Conservation (phyloP, 2,888 invertebrate genomes). For the Drosophila mettleri region DNA sequence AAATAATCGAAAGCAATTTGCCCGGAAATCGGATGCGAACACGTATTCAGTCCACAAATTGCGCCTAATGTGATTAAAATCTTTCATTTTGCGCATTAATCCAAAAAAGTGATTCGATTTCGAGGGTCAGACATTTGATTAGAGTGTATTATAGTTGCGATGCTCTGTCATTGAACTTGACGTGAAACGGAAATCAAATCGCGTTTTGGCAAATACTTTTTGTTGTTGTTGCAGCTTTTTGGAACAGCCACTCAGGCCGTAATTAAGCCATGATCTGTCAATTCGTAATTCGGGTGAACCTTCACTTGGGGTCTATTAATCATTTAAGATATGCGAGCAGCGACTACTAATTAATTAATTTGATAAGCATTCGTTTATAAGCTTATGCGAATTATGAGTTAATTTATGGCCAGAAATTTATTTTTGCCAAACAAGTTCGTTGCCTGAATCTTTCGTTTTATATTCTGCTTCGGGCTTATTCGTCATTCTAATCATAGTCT, state of each 20-base stretch:
- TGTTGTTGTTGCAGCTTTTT: conserved; percentile 17
- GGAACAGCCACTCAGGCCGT: not conserved
- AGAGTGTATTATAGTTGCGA: conserved; percentile 32
- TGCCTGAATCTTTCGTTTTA: conserved; percentile 60
- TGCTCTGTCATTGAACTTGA: conserved; percentile 63
- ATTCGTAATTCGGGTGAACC: conserved; percentile 16
- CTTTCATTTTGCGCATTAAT: conserved; percentile 71
- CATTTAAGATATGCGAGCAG: conserved; percentile 28
- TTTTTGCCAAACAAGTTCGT: conserved; percentile 55
- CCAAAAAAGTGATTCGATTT: conserved; percentile 42
- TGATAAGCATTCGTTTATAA: conserved; percentile 66
- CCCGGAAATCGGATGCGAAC: conserved; percentile 32
- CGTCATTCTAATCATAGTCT: conserved; percentile 34
- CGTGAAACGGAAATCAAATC: conserved; percentile 45
- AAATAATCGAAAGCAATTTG: conserved; percentile 53
- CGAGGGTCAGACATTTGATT: conserved; percentile 74
- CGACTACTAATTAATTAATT: conserved; percentile 74
- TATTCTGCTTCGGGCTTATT: conserved; percentile 5
- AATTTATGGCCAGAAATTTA: conserved; percentile 59
- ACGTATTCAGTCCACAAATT: conserved; percentile 53
- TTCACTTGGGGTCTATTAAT: conserved; percentile 53
- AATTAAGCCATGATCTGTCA: conserved; percentile 38
- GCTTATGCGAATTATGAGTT: conserved; percentile 69
- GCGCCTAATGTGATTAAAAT: conserved; percentile 74
- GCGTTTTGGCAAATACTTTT: not conserved